A percentile compares a stretch with the other conserved stretches of the same genome.
phyloP scores from a whole-genome alignment of 1,140 invertebrate species.

The Trachymyrmex septentrionalis region DNA sequence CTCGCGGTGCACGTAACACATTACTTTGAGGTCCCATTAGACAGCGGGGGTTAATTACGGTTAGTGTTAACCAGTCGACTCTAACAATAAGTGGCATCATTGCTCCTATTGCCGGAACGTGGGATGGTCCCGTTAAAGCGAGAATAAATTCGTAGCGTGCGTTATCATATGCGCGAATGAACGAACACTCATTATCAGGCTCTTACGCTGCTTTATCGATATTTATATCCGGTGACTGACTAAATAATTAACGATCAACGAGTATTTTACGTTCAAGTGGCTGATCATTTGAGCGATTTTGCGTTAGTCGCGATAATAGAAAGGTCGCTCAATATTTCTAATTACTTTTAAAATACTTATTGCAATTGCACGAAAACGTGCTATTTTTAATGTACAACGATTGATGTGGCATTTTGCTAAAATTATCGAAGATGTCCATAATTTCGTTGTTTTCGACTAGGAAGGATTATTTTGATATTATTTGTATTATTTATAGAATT shows the following conservation, averaged over 20 bases:
- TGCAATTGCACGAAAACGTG: background rate
- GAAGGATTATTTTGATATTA: too few relatives aligned
- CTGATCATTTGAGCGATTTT: conserved; percentile 18
- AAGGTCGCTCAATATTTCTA: conserved; percentile 10
- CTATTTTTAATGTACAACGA: too few relatives aligned
- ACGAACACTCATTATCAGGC: conserved; percentile 23
- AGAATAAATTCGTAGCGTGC: conserved; percentile 37
- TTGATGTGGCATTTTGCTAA: too few relatives aligned
- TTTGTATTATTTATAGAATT: too few relatives aligned
- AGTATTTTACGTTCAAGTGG: conserved; percentile 34
- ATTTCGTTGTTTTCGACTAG: too few relatives aligned
- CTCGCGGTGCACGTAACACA: background rate
- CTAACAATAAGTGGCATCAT: conserved; percentile 30
- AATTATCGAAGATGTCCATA: too few relatives aligned
- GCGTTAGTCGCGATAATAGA: background rate
- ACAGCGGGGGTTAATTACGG: conserved; percentile 24
- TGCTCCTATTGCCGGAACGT: conserved; percentile 33
- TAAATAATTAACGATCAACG: conserved; percentile 22
- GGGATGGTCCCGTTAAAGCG: conserved; percentile 2
- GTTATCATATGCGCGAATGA: conserved; percentile 46
- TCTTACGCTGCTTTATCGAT: conserved; percentile 39
- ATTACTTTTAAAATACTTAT: conserved; percentile 19
- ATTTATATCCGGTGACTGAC: conserved; percentile 25
- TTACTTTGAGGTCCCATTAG: background rate
- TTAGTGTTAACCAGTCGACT: conserved; percentile 50